Percentiles rank a stretch among this genome's conserved stretches.
Conservation (phyloP, 2,888 invertebrate genomes). For the Drosophila birchii region DNA sequence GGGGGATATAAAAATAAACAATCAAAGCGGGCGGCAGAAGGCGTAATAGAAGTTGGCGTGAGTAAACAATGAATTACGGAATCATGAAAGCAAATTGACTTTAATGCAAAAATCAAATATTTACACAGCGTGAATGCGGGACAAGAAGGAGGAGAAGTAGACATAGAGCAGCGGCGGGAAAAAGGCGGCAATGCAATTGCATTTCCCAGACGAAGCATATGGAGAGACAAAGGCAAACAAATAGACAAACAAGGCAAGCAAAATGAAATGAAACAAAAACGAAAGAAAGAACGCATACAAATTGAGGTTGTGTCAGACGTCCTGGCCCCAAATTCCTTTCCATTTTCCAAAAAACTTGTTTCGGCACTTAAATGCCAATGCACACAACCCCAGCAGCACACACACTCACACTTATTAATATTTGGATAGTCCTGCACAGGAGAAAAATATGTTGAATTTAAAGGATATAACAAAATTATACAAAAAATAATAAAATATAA, state of each 20-base stretch:
- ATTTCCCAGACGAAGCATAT: conserved; percentile 33
- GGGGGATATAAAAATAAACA: conserved; percentile 67
- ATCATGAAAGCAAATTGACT: conserved; percentile 85
- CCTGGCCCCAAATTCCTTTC: conserved; percentile 23
- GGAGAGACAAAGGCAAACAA: conserved; percentile 24
- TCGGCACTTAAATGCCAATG: conserved; percentile 77
- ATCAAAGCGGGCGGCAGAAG: conserved; percentile 60
- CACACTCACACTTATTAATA: conserved; percentile 25
- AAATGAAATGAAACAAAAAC: conserved; percentile 22
- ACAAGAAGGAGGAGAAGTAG: conserved; percentile 31
- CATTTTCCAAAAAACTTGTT: conserved; percentile 63
- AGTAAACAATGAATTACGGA: conserved; percentile 85
- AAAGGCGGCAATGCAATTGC: conserved; percentile 69
- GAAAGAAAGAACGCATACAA: conserved; percentile 58
- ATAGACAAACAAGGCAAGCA: conserved; percentile 25
- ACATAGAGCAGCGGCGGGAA: conserved; percentile 18
- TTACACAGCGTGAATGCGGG: conserved; percentile 77
- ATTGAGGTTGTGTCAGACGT: conserved; percentile 74
- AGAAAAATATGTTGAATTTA: not conserved
- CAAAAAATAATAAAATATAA: no score
- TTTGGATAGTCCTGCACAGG: conserved; percentile 11
- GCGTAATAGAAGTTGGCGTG: conserved; percentile 81
- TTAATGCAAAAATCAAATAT: conserved; percentile 85
- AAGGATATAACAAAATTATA: no score
- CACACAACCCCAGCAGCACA: conserved; percentile 48